Percentiles rank a stretch among this genome's conserved stretches.
Evolutionary conservation across 2,797 vertebrate species (phyloP).

Genomic region (Lepus townsendii): DNA sequence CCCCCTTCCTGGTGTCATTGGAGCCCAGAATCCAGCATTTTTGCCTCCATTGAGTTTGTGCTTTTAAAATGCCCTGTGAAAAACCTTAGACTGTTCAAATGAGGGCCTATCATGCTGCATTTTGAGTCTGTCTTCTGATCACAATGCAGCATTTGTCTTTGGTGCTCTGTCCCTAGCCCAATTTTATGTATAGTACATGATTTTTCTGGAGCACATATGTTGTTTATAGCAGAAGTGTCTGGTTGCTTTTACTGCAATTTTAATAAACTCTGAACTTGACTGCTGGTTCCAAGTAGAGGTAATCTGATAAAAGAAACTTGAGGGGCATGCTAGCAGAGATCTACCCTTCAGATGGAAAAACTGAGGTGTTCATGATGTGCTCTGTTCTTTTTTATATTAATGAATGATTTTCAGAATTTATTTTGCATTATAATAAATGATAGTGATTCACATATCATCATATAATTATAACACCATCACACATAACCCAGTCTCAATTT

Average conservation of each 20-base stretch:
- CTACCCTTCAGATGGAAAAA: background rate
- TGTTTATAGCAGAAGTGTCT: background rate
- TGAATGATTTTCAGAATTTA: background rate
- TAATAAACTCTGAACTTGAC: background rate
- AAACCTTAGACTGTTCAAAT: background rate
- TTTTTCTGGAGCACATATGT: background rate
- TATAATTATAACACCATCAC: background rate
- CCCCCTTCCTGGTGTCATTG: background rate
- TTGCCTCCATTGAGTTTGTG: background rate
- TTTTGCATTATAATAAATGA: background rate
- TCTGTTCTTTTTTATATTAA: background rate
- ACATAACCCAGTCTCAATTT: background rate
- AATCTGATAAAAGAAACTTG: background rate
- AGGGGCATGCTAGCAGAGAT: background rate
- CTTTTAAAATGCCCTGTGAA: background rate
- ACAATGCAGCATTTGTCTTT: background rate
- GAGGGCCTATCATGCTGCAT: background rate
- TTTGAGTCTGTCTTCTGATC: slow-evolving; percentile 13
- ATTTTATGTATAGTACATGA: background rate
- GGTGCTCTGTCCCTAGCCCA: background rate
- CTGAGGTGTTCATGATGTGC: background rate
- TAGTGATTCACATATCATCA: background rate
- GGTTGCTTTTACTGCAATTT: background rate
- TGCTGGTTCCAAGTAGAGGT: background rate
- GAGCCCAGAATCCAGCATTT: background rate